A percentile compares a stretch with the other conserved stretches of the same genome.
Conservation (phyloP, 2,113 vertebrate genomes). For the Albula glossodonta region DNA sequence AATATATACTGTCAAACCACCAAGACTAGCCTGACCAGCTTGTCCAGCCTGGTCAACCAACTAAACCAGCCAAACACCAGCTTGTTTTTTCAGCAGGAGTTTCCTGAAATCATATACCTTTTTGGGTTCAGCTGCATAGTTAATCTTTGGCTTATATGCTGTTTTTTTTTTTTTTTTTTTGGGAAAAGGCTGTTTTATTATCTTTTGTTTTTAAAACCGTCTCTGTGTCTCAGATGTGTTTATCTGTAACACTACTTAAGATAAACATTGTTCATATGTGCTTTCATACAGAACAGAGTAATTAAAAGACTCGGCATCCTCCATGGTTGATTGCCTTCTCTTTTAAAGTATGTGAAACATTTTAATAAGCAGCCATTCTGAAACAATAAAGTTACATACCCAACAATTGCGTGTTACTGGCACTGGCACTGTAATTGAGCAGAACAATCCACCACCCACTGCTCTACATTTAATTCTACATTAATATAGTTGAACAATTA, state of each 20-base stretch:
- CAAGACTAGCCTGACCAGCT: no score
- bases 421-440: constrained; percentile 53
- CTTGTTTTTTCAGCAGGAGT: no score
- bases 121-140: no score
- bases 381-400: constrained; percentile 41
- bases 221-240: constrained; percentile 23
- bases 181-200: no score
- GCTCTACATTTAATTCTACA: constrained; percentile 44
- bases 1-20: no score
- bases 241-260: constrained; percentile 22
- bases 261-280: constrained; percentile 33
- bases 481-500: constrained; percentile 12
- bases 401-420: constrained; percentile 48
- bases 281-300: constrained; percentile 43
- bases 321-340: constrained; percentile 57
- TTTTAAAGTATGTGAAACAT: constrained; percentile 51
- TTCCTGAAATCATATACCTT: no score
- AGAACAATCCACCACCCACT: constrained; percentile 42
- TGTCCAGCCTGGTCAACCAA: no score
- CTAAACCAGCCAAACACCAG: no score
- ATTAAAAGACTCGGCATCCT: constrained; percentile 48
- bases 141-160: no score
- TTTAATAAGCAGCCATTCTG: constrained; percentile 57
- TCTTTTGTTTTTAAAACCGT: not conserved
- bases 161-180: no score